Percentiles rank a stretch among this genome's conserved stretches.
Evolutionary conservation across 2,888 invertebrate species (phyloP).

Genomic region (Himalopsyche japonica): DNA sequence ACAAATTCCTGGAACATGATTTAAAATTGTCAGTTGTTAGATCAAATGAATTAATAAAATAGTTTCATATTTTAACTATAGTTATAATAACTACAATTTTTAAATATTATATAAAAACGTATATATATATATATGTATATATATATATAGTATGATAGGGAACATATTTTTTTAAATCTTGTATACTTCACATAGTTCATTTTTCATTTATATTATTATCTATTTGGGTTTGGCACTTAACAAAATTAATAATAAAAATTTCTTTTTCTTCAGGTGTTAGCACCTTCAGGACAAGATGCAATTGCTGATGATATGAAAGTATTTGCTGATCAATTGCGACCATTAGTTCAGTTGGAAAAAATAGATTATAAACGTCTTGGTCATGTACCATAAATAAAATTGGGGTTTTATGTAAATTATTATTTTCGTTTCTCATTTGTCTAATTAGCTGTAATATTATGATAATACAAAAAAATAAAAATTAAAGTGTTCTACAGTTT

Average conservation of each 20-base stretch:
- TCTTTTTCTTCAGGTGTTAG: slow-evolving; percentile 63
- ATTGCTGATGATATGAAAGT: slow-evolving; percentile 95
- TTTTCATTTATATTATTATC: not conserved
- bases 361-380: slow-evolving; percentile 83
- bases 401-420: not conserved
- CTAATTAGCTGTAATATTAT: not conserved
- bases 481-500: too few species aligned
- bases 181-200: not conserved
- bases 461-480: not conserved
- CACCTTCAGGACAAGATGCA: slow-evolving; percentile 90
- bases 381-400: slow-evolving; percentile 26
- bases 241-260: not conserved
- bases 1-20: not conserved
- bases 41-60: too few species aligned
- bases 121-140: too few species aligned
- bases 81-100: too few species aligned
- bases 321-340: slow-evolving; percentile 92
- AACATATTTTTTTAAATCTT: too few species aligned
- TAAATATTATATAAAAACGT: too few species aligned
- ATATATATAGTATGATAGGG: too few species aligned
- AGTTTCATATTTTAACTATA: too few species aligned
- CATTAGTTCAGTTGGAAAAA: slow-evolving; percentile 89
- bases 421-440: not conserved
- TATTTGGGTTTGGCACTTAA: too few species aligned
- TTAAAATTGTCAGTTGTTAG: too few species aligned